These are phyloP conservation scores for Callospermophilus lateralis DNA, from an alignment of 2,113 vertebrate species.

Conservation along the genomic window DNA sequence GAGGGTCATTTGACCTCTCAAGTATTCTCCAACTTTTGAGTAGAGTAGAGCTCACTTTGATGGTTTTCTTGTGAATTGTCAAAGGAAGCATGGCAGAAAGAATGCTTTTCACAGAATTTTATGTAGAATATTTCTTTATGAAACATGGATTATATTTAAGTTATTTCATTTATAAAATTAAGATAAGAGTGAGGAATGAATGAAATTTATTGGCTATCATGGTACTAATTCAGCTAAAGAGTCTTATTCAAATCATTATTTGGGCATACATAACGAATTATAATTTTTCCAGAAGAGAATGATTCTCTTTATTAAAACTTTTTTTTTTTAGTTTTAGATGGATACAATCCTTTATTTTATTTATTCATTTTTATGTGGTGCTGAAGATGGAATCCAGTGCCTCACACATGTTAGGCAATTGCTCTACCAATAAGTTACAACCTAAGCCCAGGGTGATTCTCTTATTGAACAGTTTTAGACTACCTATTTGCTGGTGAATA, in stretches of 20 bases:
- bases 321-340: too few species aligned
- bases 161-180: constrained; percentile 52
- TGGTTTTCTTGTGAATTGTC: neutral
- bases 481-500: constrained; percentile 25
- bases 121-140: neutral
- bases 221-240: neutral
- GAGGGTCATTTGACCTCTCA: neutral
- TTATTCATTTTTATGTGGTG: too few species aligned
- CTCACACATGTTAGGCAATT: too few species aligned
- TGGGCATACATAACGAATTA: neutral
- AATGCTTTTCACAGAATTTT: neutral
- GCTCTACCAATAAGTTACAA: too few species aligned
- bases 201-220: neutral
- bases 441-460: neutral
- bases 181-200: neutral
- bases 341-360: too few species aligned
- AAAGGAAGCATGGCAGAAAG: neutral
- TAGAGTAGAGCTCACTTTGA: neutral
- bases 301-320: neutral
- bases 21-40: constrained; percentile 22
- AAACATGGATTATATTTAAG: neutral
- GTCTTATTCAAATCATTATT: neutral
- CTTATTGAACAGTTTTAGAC: neutral
- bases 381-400: too few species aligned
- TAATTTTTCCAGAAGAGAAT: neutral